These are phyloP conservation scores for Platysternon megacephalum DNA, from an alignment of 2,113 vertebrate species.

Conservation along the genomic window DNA sequence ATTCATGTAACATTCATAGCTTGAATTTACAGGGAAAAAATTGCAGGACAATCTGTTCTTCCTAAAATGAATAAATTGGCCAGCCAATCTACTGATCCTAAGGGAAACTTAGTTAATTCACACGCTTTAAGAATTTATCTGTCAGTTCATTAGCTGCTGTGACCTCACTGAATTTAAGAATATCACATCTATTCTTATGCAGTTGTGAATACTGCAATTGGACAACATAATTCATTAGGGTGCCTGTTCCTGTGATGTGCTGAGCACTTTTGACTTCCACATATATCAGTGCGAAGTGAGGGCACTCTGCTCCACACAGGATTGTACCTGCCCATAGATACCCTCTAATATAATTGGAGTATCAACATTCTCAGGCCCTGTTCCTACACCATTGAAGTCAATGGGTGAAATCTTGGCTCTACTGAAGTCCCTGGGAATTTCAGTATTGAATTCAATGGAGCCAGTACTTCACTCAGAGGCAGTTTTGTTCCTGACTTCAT, in stretches of 20 bases:
- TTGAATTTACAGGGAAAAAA: background rate
- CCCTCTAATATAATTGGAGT: background rate
- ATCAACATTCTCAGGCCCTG: background rate
- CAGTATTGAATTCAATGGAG: fast-evolving
- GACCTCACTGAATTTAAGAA: background rate
- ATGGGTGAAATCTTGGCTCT: background rate
- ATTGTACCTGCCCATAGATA: background rate
- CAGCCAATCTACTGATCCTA: background rate
- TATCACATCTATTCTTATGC: background rate
- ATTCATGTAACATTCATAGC: conserved; percentile 8
- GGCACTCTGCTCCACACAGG: background rate
- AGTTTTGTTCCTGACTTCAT: background rate
- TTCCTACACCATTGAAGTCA: background rate
- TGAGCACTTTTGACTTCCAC: background rate
- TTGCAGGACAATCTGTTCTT: background rate
- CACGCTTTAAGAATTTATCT: background rate
- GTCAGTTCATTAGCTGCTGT: background rate
- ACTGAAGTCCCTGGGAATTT: background rate
- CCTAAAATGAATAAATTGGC: background rate
- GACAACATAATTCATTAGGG: background rate
- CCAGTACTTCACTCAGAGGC: background rate
- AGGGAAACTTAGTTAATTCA: background rate
- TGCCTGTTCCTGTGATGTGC: background rate
- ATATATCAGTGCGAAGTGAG: background rate
- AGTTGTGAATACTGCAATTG: background rate